Conservation (phyloP, 2,888 invertebrate genomes). For the Macaria notata region DNA sequence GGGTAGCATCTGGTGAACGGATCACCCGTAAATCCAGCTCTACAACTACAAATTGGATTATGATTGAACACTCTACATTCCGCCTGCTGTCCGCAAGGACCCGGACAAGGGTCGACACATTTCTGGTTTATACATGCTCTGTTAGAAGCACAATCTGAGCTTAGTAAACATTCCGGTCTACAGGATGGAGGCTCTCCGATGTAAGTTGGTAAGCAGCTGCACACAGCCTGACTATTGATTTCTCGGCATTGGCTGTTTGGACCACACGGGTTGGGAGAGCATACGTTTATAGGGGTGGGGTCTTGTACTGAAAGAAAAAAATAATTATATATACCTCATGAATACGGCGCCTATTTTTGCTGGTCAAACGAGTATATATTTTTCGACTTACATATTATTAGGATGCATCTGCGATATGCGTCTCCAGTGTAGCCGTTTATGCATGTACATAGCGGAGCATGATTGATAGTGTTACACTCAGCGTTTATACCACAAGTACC, state of each 20-base stretch:
- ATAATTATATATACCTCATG: background rate
- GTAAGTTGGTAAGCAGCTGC: slow-evolving; percentile 86
- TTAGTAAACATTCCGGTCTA: slow-evolving; percentile 86
- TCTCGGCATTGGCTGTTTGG: slow-evolving; percentile 83
- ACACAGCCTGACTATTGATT: slow-evolving; percentile 83
- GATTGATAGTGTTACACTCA: slow-evolving; percentile 87
- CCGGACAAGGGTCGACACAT: slow-evolving; percentile 87
- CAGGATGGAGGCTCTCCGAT: slow-evolving; percentile 86
- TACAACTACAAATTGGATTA: slow-evolving; percentile 87
- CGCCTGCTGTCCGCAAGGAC: slow-evolving; percentile 86
- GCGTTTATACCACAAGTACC: slow-evolving; percentile 89
- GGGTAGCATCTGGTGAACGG: slow-evolving; percentile 85
- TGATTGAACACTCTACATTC: slow-evolving; percentile 88
- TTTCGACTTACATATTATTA: slow-evolving; percentile 58
- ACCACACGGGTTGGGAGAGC: slow-evolving; percentile 84
- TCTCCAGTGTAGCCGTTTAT: slow-evolving; percentile 84
- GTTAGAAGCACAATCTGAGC: slow-evolving; percentile 84
- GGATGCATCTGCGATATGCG: slow-evolving; percentile 78
- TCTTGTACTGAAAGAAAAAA: slow-evolving; percentile 59
- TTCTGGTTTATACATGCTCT: slow-evolving; percentile 86
- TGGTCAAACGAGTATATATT: no score
- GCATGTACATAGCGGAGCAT: slow-evolving; percentile 87
- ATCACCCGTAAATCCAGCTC: slow-evolving; percentile 83
- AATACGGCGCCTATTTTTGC: no score
- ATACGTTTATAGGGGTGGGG: slow-evolving; percentile 68